Evolutionary conservation across 1,140 invertebrate genomes (phyloP), one percentile per base, ranked within the genome.

Genomic region (Propsilocerus akamusi): DNA sequence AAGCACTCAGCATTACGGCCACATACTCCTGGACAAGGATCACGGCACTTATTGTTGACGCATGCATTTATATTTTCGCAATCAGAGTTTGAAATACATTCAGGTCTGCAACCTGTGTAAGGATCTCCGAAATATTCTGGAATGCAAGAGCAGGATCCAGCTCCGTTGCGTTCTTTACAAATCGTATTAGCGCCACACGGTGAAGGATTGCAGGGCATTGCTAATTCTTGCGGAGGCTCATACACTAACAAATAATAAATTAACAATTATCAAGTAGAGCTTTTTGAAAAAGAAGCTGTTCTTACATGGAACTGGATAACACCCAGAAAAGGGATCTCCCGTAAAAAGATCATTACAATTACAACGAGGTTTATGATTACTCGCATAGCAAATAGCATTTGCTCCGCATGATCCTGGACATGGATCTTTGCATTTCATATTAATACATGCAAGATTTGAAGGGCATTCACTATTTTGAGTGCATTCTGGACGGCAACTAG

Each of bases 401-500:
- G 76, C 64, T 12, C 81, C 81, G 58, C 81, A 84, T 22, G 76
- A 74, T 49, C 76, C 77, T 53, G 70, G 65, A 55, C 81, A 84
- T 28, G 81, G 81, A 64, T 84, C 78, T 24, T 72, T 69, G 56
- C 83, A 86, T 62, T 74, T 81, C 54, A 79, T 71, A 64, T 75
- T 79, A 55, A 81, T 74, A 57, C 83, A 86, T 23, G 81, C 78
- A 51, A 72, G 68, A 54, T 78, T 75, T 53, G 70, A 70, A 23
- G 78, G 69, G 65, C 82, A 86, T 58, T 86, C 77, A 46, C 74
- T 74, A 61, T 81, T 81, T 5, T 79, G 69, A 14, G 80, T 72
- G 60, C 86, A 91, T 66, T 86, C 81, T 2, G 83, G 83, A 55
- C 82, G 70, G 57, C 85, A 86, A 50, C 78, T 78, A 61, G 81